A percentile compares a stretch with the other conserved stretches of the same genome.
phyloP scores from a whole-genome alignment of 1,140 invertebrate genomes.

The Hormaphis cornu region DNA sequence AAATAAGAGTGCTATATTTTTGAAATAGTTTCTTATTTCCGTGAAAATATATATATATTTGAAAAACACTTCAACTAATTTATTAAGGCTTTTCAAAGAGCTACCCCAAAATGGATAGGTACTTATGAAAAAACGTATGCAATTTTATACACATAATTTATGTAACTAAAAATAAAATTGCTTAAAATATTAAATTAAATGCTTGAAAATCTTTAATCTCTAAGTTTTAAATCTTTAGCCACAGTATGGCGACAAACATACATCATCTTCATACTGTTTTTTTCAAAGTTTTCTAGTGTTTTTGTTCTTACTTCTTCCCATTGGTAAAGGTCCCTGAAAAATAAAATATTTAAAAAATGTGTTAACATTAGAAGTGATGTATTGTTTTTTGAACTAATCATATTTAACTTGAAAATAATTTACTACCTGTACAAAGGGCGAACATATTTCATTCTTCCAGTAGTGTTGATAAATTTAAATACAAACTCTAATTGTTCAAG shows the following conservation, averaged over 20 bases:
- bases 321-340: slow-evolving; percentile 62
- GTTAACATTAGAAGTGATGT: no score
- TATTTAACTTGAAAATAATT: neutral
- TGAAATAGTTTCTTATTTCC: no score
- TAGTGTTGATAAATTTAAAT: slow-evolving; percentile 66
- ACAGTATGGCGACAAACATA: slow-evolving; percentile 45
- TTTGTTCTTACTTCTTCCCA: slow-evolving; percentile 60
- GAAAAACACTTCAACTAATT: no score
- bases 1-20: no score
- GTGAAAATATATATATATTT: no score
- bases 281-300: slow-evolving; percentile 63
- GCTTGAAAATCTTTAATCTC: neutral
- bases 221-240: slow-evolving; percentile 25
- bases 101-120: no score
- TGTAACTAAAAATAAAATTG: no score
- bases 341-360: slow-evolving; percentile 5
- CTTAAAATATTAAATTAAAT: neutral
- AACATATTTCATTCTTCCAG: slow-evolving; percentile 86
- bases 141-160: no score
- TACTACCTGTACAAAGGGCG: slow-evolving; percentile 64
- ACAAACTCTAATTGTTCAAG: slow-evolving; percentile 52
- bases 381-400: neutral
- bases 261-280: slow-evolving; percentile 71
- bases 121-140: no score
- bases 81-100: no score